phyloP scores from a whole-genome alignment of 2,113 vertebrate species.

The Neolamprologus kungweensis region DNA sequence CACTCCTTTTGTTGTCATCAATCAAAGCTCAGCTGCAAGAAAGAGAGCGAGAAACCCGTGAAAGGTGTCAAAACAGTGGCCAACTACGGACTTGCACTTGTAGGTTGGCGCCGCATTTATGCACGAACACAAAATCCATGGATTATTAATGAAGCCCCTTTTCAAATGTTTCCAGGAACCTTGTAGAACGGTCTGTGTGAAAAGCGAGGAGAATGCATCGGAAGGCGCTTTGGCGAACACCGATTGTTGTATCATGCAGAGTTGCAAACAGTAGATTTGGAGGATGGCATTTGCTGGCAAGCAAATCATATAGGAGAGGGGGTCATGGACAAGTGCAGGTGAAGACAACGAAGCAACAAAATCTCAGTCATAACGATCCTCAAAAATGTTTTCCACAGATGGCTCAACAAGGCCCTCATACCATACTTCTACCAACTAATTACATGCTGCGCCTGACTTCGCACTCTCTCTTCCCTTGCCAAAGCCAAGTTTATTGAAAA shows the following conservation, averaged over 20 bases:
- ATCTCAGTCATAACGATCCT: neutral
- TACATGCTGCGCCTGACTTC: slow-evolving; percentile 28
- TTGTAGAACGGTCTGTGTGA: slow-evolving; percentile 18
- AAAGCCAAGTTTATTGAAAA: slow-evolving; percentile 40
- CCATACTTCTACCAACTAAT: slow-evolving; percentile 44
- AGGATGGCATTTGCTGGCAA: slow-evolving; percentile 9
- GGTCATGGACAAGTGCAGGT: slow-evolving; percentile 6
- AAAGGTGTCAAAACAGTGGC: slow-evolving; percentile 55
- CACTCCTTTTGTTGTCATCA: slow-evolving; percentile 61
- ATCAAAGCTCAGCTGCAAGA: slow-evolving; percentile 45
- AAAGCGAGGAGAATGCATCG: slow-evolving; percentile 24
- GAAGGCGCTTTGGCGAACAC: slow-evolving; percentile 3
- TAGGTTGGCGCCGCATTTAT: slow-evolving; percentile 27
- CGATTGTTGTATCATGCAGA: slow-evolving; percentile 18
- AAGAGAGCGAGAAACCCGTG: slow-evolving; percentile 4
- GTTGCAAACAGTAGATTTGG: slow-evolving; percentile 8
- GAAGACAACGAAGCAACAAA: slow-evolving; percentile 6
- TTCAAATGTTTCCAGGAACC: slow-evolving; percentile 48
- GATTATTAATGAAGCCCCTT: slow-evolving; percentile 55
- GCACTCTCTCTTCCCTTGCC: slow-evolving; percentile 4
- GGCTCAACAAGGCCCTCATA: neutral
- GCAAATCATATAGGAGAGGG: neutral
- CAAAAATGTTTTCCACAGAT: slow-evolving; percentile 25
- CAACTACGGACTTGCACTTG: slow-evolving; percentile 24
- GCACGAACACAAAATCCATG: slow-evolving; percentile 22